Evolutionary conservation across 1,140 invertebrate species (phyloP).

Genomic region (Pseudomyrmex gracilis): DNA sequence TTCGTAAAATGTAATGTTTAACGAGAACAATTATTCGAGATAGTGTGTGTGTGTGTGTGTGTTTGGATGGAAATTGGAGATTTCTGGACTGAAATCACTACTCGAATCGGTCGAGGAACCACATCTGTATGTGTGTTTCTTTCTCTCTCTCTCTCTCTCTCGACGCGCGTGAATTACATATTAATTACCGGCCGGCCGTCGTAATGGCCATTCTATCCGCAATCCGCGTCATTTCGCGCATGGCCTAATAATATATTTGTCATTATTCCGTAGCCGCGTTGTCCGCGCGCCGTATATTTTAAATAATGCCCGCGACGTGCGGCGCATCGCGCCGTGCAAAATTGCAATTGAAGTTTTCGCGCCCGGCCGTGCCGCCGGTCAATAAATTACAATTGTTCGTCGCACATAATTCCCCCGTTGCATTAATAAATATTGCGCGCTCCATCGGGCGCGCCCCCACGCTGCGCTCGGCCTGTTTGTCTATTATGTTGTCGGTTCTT

Average conservation of each 20-base stretch:
- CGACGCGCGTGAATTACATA: conserved; percentile 31
- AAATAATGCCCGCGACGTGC: conserved; percentile 73
- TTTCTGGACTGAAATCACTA: background rate
- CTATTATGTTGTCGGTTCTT: conserved; percentile 56
- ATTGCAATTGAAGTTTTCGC: conserved; percentile 76
- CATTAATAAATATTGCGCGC: conserved; percentile 69
- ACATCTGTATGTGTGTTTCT: too few relatives aligned
- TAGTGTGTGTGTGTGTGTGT: too few relatives aligned
- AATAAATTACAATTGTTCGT: conserved; percentile 75
- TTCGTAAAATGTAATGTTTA: too few relatives aligned
- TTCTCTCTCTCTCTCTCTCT: too few relatives aligned
- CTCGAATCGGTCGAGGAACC: background rate
- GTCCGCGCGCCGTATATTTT: conserved; percentile 67
- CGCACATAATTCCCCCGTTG: conserved; percentile 69
- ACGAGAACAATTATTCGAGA: too few relatives aligned
- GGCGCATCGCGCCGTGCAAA: conserved; percentile 66
- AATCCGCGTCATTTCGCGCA: conserved; percentile 47
- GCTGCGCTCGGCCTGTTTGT: conserved; percentile 33
- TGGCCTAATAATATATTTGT: conserved; percentile 71
- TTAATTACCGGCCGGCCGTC: conserved; percentile 30
- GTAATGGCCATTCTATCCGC: conserved; percentile 48
- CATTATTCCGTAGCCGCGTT: conserved; percentile 68
- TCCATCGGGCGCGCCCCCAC: conserved; percentile 18
- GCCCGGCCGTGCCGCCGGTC: conserved; percentile 60
- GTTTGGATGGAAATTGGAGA: too few relatives aligned